Conservation (phyloP, 2,797 vertebrate species). For the Ceyx erithaca region DNA sequence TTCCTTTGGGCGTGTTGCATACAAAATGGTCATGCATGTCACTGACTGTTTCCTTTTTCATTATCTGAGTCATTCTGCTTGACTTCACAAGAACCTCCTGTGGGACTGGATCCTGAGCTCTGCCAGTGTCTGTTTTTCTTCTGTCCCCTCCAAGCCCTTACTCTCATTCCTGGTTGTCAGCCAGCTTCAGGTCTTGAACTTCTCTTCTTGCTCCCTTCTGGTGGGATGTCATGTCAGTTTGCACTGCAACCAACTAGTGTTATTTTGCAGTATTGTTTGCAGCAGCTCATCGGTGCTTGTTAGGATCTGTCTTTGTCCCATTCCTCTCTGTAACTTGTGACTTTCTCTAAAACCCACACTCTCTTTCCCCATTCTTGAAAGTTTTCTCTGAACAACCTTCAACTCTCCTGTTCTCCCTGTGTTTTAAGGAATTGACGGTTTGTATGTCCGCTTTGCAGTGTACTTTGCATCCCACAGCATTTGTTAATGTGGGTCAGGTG, state of each 20-base stretch:
- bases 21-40: not conserved
- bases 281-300: not conserved
- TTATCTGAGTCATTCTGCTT: constrained; percentile 23
- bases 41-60: not conserved
- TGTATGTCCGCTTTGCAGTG: not conserved
- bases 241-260: too few relatives aligned
- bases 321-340: not conserved
- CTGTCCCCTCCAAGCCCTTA: rapidly evolving
- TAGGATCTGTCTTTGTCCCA: not conserved
- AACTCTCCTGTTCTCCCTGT: not conserved
- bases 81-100: not conserved
- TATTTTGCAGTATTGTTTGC: not conserved
- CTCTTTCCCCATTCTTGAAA: not conserved
- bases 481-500: rapidly evolving
- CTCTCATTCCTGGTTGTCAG: not conserved
- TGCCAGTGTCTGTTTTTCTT: not conserved
- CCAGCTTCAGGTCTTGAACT: not conserved
- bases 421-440: not conserved
- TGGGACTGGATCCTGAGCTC: not conserved
- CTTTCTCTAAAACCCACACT: not conserved
- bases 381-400: not conserved
- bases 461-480: not conserved
- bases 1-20: not conserved
- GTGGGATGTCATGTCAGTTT: not conserved
- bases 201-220: rapidly evolving